phyloP scores from a whole-genome alignment of 2,113 vertebrate species.

The Trematomus loennbergii region DNA sequence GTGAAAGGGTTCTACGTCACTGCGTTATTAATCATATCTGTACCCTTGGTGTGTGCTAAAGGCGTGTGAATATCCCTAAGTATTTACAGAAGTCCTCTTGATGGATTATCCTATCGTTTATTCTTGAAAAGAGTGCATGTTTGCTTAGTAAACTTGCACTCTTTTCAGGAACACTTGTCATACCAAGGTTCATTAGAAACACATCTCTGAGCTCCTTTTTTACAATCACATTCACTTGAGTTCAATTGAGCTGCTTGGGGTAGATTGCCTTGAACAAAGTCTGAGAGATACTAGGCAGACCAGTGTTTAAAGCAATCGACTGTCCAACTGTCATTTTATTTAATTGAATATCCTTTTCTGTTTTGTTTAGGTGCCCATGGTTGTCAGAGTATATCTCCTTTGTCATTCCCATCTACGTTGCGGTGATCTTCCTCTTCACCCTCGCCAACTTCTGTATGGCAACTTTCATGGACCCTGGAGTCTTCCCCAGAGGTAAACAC shows the following conservation, averaged over 20 bases:
- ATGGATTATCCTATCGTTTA: not conserved
- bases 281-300: too few species aligned
- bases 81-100: not conserved
- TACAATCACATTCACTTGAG: conserved; percentile 23
- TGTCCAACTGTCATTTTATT: conserved; percentile 9
- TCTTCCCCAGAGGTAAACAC: conserved; percentile 94
- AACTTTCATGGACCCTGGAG: conserved; percentile 98
- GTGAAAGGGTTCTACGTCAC: not conserved
- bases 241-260: conserved; percentile 15
- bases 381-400: conserved; percentile 90
- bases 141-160: not conserved
- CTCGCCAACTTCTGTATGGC: conserved; percentile 99
- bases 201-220: conserved; percentile 26
- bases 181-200: conserved; percentile 6
- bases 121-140: not conserved
- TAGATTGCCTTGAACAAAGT: conserved; percentile 2
- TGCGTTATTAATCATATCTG: not conserved
- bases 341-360: not conserved
- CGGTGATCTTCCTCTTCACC: conserved; percentile 94
- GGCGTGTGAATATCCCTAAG: not conserved
- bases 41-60: not conserved
- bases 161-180: conserved; percentile 2
- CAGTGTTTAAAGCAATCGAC: not conserved
- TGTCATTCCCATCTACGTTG: conserved; percentile 91
- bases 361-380: conserved; percentile 89